phyloP scores from a whole-genome alignment of 2,113 vertebrate species.

The Chrysemys picta region DNA sequence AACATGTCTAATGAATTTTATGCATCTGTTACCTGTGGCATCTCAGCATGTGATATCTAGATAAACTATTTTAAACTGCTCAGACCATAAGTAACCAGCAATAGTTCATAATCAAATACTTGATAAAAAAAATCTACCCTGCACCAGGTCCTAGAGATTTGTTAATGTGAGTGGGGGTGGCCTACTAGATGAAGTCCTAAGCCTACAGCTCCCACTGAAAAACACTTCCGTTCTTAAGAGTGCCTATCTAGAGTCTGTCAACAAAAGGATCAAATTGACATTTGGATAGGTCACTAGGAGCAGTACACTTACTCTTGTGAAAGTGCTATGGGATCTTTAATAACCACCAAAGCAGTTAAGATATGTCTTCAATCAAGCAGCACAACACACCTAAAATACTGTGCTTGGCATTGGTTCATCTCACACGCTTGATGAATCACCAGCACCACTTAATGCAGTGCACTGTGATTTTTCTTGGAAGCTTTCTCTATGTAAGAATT shows the following conservation, averaged over 20 bases:
- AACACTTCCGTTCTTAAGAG: neutral
- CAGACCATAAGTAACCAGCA: neutral
- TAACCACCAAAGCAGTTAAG: neutral
- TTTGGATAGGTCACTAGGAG: neutral
- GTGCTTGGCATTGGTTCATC: neutral
- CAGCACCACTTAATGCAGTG: fast-evolving
- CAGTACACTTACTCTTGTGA: neutral
- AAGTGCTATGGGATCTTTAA: neutral
- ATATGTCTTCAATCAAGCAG: neutral
- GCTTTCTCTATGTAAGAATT: neutral
- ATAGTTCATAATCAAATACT: neutral
- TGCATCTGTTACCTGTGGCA: neutral
- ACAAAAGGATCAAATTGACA: neutral
- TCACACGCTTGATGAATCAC: neutral
- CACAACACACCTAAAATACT: neutral
- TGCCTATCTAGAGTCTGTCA: neutral
- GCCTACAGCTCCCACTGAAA: neutral
- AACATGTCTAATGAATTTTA: neutral
- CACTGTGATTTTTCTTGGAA: neutral
- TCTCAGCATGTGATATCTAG: neutral
- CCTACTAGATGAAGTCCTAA: neutral
- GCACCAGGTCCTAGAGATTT: neutral
- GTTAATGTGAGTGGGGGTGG: neutral
- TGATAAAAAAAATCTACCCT: neutral
- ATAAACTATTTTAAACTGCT: neutral